Base-by-base conservation (phyloP, 2,113 vertebrate genomes). In the Anolis carolinensis region DNA sequence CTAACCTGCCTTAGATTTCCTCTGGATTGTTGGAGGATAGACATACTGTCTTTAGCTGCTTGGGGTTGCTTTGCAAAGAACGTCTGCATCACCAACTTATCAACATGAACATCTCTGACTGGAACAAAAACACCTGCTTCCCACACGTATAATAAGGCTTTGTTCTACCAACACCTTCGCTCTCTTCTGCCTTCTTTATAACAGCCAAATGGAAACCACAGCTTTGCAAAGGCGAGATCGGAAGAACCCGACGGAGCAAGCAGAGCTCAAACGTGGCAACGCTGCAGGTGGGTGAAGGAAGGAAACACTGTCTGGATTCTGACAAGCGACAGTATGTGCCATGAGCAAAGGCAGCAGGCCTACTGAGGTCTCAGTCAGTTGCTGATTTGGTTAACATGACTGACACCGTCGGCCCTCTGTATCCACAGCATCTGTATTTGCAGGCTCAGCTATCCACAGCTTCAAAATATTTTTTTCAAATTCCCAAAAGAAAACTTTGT, bases 161-260 rank as follows among this genome's bases (percentile, higher is more conserved):
- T 32, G 0, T 30, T 70, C 48, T 78, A n/a, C 65, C 36, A 63
- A 7, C 65, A 18, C 21, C 50, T n/a, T 18, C 0, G 16, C 50
- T 79, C 25, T 11, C 67, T 13, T 21, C 68, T n/a, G 21, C n/a
- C 44, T 5, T 63, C 63, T 9, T 16, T 2, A 0, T 18, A 79
- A 39, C 23, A 18, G 63, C 50, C 13, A 34, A 59, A 7, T n/a
- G 65, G 83, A 85, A 85, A 85, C 83, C 83, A 39, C 83, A 85
- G 14, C 9, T 21, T 14, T 7, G 65, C 13, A 27, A 39, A 68
- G 7, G 1, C 13, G 50, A 48, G 30, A 32, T 20, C 68, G 23
- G 13, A 68, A 62, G 5, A 3, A 27, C 9, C 9, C 10, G 16
- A 67, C 4, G 18, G 4, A 50, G 62, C 34, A 63, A 34, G n/a